Conservation (phyloP, 2,113 vertebrate genomes). For the Siniperca chuatsi region DNA sequence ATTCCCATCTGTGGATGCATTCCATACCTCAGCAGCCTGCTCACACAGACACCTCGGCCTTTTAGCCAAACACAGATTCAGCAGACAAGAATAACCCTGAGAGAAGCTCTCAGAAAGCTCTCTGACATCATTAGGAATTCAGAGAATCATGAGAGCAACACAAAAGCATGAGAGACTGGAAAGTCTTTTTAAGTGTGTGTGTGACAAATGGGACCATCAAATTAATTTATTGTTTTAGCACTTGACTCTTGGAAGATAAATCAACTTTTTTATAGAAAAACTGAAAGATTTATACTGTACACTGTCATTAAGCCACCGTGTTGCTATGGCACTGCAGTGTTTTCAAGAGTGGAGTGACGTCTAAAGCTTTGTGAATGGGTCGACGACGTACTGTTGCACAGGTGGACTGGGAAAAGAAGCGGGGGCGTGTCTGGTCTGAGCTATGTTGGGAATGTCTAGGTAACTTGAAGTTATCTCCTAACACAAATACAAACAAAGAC, state of each 20-base stretch:
- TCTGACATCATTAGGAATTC: slow-evolving; percentile 31
- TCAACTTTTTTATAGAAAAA: background rate
- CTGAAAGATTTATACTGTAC: background rate
- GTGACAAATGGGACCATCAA: background rate
- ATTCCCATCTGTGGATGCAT: slow-evolving; percentile 32
- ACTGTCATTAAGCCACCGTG: background rate
- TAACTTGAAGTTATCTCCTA: background rate
- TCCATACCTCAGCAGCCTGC: slow-evolving; percentile 8
- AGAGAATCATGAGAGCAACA: background rate
- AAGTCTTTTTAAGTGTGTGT: background rate
- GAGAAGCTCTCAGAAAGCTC: background rate
- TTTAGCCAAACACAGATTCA: slow-evolving; percentile 39
- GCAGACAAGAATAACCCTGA: slow-evolving; percentile 35
- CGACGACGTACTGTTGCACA: background rate
- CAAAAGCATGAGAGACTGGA: slow-evolving; percentile 15
- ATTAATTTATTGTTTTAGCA: background rate
- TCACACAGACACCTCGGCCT: slow-evolving; percentile 21
- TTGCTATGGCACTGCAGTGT: slow-evolving; percentile 8
- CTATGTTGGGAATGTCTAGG: slow-evolving; percentile 33
- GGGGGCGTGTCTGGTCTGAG: slow-evolving; percentile 9
- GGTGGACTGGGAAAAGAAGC: background rate
- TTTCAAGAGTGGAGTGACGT: background rate
- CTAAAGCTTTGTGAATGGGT: background rate
- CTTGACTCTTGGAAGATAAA: background rate
- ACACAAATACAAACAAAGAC: slow-evolving; percentile 33